phyloP scores from a whole-genome alignment of 1,140 invertebrate species.

The Eueides isabella region DNA sequence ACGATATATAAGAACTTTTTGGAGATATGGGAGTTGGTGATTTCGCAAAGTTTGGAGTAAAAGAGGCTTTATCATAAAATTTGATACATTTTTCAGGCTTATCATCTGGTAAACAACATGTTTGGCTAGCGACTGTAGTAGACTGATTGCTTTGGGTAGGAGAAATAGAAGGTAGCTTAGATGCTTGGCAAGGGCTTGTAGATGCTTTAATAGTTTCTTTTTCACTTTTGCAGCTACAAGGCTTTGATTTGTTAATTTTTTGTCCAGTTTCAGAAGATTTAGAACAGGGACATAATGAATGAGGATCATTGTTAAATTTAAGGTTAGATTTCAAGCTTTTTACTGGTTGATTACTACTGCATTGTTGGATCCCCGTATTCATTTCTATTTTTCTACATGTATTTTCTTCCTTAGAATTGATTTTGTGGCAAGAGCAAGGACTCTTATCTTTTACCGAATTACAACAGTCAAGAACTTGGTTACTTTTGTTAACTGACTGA shows the following conservation, averaged over 20 bases:
- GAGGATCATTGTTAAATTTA: not conserved
- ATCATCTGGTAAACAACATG: conserved; percentile 1
- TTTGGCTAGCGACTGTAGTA: not conserved
- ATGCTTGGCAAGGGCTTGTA: not conserved
- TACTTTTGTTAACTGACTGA: not conserved
- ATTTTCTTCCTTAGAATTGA: not conserved
- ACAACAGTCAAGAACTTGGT: not conserved
- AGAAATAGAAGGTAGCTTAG: not conserved
- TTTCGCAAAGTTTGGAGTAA: not conserved
- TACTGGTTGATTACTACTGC: not conserved
- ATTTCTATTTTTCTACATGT: not conserved
- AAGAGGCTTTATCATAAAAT: not conserved
- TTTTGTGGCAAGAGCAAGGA: conserved; percentile 2
- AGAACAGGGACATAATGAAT: not conserved
- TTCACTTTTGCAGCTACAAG: conserved; percentile 3
- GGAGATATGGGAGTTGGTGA: not conserved
- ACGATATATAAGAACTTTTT: conserved; percentile 4
- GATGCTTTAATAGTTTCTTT: not conserved
- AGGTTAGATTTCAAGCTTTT: not conserved
- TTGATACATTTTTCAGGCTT: not conserved
- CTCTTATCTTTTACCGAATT: not conserved
- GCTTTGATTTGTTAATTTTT: not conserved
- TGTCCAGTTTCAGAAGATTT: not conserved
- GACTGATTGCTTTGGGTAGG: not conserved
- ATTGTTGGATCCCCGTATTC: not conserved